Evolutionary conservation across 1,140 invertebrate species (phyloP).

Genomic region (Hestina assimilis): DNA sequence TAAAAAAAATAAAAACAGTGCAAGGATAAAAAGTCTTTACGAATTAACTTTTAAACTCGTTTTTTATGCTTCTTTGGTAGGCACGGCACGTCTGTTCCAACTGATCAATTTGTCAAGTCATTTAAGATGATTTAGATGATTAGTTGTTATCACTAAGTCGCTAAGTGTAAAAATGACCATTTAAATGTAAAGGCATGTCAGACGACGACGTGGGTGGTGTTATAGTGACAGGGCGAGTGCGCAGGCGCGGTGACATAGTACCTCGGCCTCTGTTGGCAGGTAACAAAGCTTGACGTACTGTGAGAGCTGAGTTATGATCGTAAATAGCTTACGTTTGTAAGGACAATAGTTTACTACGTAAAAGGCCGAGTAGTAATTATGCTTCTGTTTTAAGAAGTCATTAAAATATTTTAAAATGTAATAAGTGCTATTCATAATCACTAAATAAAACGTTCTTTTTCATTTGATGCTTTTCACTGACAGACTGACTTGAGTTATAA

Average conservation of each 20-base stretch:
- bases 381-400: too few relatives aligned
- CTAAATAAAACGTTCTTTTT: too few relatives aligned
- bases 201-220: conserved; percentile 43
- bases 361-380: not conserved
- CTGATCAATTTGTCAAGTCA: too few relatives aligned
- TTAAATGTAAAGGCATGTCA: conserved; percentile 13
- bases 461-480: too few relatives aligned
- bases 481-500: too few relatives aligned
- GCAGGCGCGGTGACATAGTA: conserved; percentile 37
- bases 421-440: too few relatives aligned
- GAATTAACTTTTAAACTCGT: too few relatives aligned
- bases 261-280: conserved; percentile 28
- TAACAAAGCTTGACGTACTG: conserved; percentile 31
- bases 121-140: not conserved
- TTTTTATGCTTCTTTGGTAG: too few relatives aligned
- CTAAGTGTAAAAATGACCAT: not conserved
- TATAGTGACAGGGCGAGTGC: conserved; percentile 26
- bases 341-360: not conserved
- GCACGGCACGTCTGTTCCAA: too few relatives aligned
- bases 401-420: too few relatives aligned
- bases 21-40: too few relatives aligned
- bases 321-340: conserved; percentile 11
- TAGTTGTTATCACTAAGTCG: not conserved
- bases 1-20: too few relatives aligned
- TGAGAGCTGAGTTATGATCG: conserved; percentile 13